These are phyloP conservation scores for Natator depressus DNA, from an alignment of 2,113 vertebrate genomes.

Conservation along the genomic window DNA sequence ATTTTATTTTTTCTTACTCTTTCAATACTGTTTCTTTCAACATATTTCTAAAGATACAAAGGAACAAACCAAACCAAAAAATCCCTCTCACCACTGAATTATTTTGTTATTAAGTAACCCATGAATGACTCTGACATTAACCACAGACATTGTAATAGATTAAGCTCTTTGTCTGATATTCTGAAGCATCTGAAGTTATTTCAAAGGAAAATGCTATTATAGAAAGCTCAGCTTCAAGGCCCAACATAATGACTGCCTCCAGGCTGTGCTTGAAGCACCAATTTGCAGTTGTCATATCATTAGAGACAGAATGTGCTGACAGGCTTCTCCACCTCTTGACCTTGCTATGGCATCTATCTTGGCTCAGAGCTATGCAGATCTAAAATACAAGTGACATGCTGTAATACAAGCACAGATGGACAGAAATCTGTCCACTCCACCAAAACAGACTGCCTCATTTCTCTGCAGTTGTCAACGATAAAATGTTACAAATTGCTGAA, in stretches of 20 bases:
- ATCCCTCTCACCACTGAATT: background rate
- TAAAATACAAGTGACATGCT: conserved; percentile 82
- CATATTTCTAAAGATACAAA: background rate
- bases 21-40: background rate
- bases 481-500: conserved; percentile 80
- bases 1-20: background rate
- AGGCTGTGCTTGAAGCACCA: conserved; percentile 58
- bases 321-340: conserved; percentile 81
- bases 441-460: conserved; percentile 76
- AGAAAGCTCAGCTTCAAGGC: conserved; percentile 63
- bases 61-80: background rate
- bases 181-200: conserved; percentile 62
- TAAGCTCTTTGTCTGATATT: conserved; percentile 48
- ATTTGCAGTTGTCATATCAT: conserved; percentile 75
- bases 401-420: conserved; percentile 86
- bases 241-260: conserved; percentile 67
- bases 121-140: conserved; percentile 43
- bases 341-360: conserved; percentile 74
- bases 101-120: background rate
- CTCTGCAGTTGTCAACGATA: conserved; percentile 80
- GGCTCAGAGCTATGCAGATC: conserved; percentile 79
- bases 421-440: conserved; percentile 84
- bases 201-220: conserved; percentile 56
- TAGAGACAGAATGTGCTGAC: conserved; percentile 77
- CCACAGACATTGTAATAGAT: conserved; percentile 30